Conservation (phyloP, 1,140 invertebrate species). For the Dendroctonus ponderosae region DNA sequence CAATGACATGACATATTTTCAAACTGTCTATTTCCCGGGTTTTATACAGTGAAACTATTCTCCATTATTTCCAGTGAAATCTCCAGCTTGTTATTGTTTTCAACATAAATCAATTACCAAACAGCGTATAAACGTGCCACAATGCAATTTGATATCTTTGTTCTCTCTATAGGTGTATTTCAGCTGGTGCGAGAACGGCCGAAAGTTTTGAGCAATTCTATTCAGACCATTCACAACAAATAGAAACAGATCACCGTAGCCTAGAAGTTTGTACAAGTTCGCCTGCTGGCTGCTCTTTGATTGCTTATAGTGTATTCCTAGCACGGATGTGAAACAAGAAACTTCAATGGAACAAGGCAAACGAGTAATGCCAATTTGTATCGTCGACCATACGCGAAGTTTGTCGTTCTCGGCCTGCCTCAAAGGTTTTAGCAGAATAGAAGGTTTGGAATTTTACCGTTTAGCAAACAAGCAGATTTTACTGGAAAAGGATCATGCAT, state of each 20-base stretch:
- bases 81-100: too few relatives aligned
- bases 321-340: conserved; percentile 37
- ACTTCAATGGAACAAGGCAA: conserved; percentile 37
- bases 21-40: too few relatives aligned
- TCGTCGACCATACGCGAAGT: conserved; percentile 9
- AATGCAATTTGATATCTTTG: too few relatives aligned
- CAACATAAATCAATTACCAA: too few relatives aligned
- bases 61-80: too few relatives aligned
- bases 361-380: conserved; percentile 35
- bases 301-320: conserved; percentile 29
- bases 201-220: conserved; percentile 24
- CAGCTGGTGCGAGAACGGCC: not conserved
- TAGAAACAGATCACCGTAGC: conserved; percentile 22
- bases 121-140: too few relatives aligned
- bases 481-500: too few relatives aligned
- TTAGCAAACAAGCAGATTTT: not conserved
- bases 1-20: too few relatives aligned
- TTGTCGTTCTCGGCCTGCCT: conserved; percentile 5
- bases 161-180: too few relatives aligned
- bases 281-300: conserved; percentile 31
- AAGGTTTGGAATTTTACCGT: conserved; percentile 11
- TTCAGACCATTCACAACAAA: conserved; percentile 26
- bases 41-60: too few relatives aligned
- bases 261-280: conserved; percentile 26
- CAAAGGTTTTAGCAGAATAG: conserved; percentile 12